Evolutionary conservation across 2,888 invertebrate species (phyloP), one percentile per base, ranked within the genome.

Genomic region (Nowickia ferox): DNA sequence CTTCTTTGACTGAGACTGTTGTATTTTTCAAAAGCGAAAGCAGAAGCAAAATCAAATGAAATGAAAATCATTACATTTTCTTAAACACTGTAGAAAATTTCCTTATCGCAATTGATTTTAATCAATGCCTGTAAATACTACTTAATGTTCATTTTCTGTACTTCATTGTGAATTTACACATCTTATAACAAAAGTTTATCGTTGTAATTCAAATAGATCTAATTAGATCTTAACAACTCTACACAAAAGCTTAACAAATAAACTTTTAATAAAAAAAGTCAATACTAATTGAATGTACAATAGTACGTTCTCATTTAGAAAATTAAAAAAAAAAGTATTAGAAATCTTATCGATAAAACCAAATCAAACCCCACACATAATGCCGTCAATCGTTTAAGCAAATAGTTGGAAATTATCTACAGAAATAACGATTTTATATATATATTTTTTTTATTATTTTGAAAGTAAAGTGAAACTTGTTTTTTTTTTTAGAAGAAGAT

Each of bases 171-270:
- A 71, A 55, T 71, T 42, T 48, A 48, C 59, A 68, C 22, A 9
- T 65, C 15, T 46, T 59, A 48, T 72, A 78, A 78, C 57, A 71
- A 82, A 78, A 85, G 86, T 76, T 86, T 86, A 86, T 86, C 83
- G 55, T 65, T 42, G 11, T 61, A 66, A 80, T 72, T 79, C 66
- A 55, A 76, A 72, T 72, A 79, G 83, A 83, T 83, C 86, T 86
- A 83, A 86, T 86, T 86, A 86, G 83, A 86, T 86, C 76, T 83
- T 79, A 83, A 90, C 91, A 91, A 90, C 89, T 87, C 87, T 85
- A 89, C 89, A 91, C 91, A 90, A 91, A 89, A 87, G 89, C 91
- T 90, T 61, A 87, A 89, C 89, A 91, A 91, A 91, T 83, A 87
- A 48, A 79, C 44, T 63, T 79, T 76, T 79, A 86, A 84, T 84